Percentiles rank a stretch among this genome's conserved stretches.
phyloP scores from a whole-genome alignment of 1,140 invertebrate species.

The Palaemon carinicauda region DNA sequence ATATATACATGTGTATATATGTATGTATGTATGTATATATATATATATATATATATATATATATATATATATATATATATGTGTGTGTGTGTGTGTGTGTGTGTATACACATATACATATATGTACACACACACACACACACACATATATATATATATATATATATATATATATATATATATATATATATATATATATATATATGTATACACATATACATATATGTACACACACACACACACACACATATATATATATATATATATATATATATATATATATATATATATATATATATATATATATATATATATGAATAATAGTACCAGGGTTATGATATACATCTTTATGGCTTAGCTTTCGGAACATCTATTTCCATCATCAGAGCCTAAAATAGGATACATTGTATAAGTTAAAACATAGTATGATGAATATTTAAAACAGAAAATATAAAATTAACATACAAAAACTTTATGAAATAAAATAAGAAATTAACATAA shows the following conservation, averaged over 20 bases:
- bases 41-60: neutral
- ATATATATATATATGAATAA: neutral
- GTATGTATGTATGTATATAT: neutral
- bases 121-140: conserved; percentile 5
- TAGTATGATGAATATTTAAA: too few relatives aligned
- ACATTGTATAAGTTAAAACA: too few relatives aligned
- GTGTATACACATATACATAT: neutral
- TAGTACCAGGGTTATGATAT: too few relatives aligned
- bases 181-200: neutral
- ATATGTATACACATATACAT: neutral
- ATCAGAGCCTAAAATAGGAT: too few relatives aligned
- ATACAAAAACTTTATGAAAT: too few relatives aligned
- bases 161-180: neutral
- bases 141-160: neutral
- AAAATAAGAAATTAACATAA: too few relatives aligned
- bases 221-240: neutral
- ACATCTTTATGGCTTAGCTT: too few relatives aligned
- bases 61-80: neutral
- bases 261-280: neutral
- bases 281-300: neutral
- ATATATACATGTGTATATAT: neutral
- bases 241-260: neutral
- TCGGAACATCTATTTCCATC: too few relatives aligned
- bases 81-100: too few relatives aligned
- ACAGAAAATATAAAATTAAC: too few relatives aligned